These are phyloP conservation scores for Bungarus multicinctus DNA, from an alignment of 2,113 vertebrate genomes.

Conservation along the genomic window DNA sequence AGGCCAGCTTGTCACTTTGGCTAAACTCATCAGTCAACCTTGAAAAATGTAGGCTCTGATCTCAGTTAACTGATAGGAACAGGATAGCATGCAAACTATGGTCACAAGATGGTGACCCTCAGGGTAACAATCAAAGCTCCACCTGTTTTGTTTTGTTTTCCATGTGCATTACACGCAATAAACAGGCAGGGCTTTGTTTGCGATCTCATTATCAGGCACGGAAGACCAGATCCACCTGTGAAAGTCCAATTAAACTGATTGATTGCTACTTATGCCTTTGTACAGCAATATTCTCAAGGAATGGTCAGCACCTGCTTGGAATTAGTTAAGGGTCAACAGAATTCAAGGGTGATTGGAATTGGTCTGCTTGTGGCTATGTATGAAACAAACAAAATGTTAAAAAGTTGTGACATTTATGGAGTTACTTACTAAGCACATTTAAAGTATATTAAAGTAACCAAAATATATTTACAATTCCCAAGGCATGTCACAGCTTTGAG, in stretches of 20 bases:
- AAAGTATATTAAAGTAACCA: too few species aligned
- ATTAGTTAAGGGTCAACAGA: neutral
- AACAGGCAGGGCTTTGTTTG: neutral
- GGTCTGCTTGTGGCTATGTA: neutral
- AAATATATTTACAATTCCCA: too few species aligned
- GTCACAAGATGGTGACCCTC: neutral
- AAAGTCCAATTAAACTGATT: neutral
- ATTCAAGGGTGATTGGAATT: neutral
- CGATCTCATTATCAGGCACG: neutral
- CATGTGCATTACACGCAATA: neutral
- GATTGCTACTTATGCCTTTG: neutral
- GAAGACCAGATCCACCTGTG: neutral
- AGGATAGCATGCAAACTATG: neutral
- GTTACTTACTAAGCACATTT: too few species aligned
- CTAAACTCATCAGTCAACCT: neutral
- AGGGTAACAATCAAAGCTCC: neutral
- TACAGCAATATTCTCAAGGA: neutral
- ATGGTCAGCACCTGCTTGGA: neutral
- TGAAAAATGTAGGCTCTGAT: neutral
- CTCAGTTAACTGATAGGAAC: neutral
- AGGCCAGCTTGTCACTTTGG: neutral
- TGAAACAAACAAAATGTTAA: too few species aligned
- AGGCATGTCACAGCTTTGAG: too few species aligned
- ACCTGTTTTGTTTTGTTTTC: neutral
- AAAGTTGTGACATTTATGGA: too few species aligned